Percentiles rank a stretch among this genome's conserved stretches.
These are phyloP conservation scores for Dufourea novaeangliae DNA, from an alignment of 1,140 invertebrate species.

Conservation along the genomic window DNA sequence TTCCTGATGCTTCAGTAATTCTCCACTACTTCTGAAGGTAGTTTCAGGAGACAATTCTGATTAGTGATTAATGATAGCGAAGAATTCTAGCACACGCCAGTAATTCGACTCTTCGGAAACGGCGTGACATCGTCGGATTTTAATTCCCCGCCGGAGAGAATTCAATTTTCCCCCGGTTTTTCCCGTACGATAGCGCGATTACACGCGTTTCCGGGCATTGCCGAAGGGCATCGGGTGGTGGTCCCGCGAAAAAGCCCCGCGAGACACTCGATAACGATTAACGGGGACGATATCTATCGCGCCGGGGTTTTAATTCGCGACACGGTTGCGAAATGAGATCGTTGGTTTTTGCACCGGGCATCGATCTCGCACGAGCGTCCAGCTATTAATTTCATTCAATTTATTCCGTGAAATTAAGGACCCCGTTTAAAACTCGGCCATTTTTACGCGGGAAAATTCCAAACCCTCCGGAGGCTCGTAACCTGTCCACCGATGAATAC, in stretches of 20 bases:
- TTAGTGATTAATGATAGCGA: too few relatives aligned
- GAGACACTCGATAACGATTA: conserved; percentile 34
- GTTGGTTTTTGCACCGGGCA: too few relatives aligned
- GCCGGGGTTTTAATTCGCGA: background rate
- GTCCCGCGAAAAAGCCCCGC: conserved; percentile 12
- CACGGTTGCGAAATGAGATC: too few relatives aligned
- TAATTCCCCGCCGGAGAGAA: background rate
- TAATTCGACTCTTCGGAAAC: background rate
- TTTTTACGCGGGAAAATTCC: background rate
- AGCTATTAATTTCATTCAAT: conserved; percentile 10
- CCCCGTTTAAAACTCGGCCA: background rate
- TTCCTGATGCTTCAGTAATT: too few relatives aligned
- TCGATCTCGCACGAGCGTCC: background rate
- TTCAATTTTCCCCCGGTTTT: conserved; percentile 3
- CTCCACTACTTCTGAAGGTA: too few relatives aligned
- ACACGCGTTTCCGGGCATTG: background rate
- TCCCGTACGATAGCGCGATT: too few relatives aligned
- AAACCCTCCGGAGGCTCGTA: background rate
- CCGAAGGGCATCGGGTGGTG: conserved; percentile 1
- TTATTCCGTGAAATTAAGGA: conserved; percentile 7
- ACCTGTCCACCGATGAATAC: background rate
- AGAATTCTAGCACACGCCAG: too few relatives aligned
- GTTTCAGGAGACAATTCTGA: too few relatives aligned
- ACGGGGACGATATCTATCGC: background rate
- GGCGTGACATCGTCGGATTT: background rate